These are phyloP conservation scores for Rhabditoides inermis DNA, from an alignment of 2,888 invertebrate genomes.

Conservation along the genomic window DNA sequence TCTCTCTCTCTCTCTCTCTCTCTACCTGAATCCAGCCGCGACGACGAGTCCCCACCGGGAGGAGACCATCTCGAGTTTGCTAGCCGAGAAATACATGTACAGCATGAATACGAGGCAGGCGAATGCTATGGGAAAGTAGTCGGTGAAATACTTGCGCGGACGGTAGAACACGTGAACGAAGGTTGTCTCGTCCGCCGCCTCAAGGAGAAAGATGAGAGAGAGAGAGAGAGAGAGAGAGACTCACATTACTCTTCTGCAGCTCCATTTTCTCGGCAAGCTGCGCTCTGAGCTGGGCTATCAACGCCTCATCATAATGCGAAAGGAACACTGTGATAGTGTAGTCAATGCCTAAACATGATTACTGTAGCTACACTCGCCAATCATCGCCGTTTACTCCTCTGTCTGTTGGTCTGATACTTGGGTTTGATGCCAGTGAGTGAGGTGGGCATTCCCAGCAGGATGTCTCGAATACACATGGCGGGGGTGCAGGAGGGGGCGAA, in stretches of 20 bases:
- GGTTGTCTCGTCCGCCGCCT: conserved; percentile 30
- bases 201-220: no score
- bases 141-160: conserved; percentile 40
- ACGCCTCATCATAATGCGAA: conserved; percentile 8
- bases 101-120: conserved; percentile 38
- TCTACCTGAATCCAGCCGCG: conserved; percentile 67
- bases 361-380: not conserved
- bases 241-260: conserved; percentile 10
- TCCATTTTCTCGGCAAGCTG: conserved; percentile 2
- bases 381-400: conserved; percentile 28
- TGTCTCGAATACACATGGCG: conserved; percentile 37
- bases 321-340: conserved; percentile 33
- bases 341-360: conserved; percentile 30
- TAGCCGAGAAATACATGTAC: conserved; percentile 51
- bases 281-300: not conserved
- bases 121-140: conserved; percentile 37
- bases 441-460: conserved; percentile 39
- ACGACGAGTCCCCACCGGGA: conserved; percentile 78
- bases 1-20: no score
- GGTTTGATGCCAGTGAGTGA: conserved; percentile 37
- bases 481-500: conserved; percentile 37
- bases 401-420: conserved; percentile 41
- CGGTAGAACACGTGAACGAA: conserved; percentile 46
- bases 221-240: not conserved
- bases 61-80: conserved; percentile 85